Evolutionary conservation across 2,113 vertebrate genomes (phyloP).

Genomic region (Coracopsis vasa): DNA sequence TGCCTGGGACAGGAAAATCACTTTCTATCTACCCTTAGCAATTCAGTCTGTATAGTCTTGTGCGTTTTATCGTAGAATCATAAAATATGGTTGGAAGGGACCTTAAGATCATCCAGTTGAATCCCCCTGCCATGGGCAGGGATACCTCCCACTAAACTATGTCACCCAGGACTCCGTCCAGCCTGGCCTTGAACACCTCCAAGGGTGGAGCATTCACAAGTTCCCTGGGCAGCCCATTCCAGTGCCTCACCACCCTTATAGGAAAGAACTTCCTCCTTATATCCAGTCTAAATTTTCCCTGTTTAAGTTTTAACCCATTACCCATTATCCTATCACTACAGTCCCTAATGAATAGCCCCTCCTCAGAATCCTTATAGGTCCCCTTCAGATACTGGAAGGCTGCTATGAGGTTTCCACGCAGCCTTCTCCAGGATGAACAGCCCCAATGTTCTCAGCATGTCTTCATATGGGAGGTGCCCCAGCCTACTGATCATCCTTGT

Average conservation of each 20-base stretch:
- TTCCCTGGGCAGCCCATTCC: no score
- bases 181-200: no score
- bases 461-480: not conserved
- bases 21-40: not conserved
- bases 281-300: no score
- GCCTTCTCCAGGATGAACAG: not conserved
- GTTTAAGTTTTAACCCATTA: no score
- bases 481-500: not conserved
- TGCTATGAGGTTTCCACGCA: not conserved
- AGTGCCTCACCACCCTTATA: no score
- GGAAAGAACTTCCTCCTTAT: no score
- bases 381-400: not conserved
- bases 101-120: not conserved
- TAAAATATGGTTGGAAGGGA: not conserved
- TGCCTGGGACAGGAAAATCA: accelerated
- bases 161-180: no score
- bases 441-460: no score
- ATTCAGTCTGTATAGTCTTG: not conserved
- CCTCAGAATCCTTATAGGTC: not conserved
- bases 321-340: no score
- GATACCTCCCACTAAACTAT: no score
- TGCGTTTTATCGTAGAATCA: not conserved
- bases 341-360: no score
- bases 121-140: not conserved
- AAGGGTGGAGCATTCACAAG: no score